phyloP scores from a whole-genome alignment of 1,140 invertebrate genomes.

The Pseudachorutes palmiensis region DNA sequence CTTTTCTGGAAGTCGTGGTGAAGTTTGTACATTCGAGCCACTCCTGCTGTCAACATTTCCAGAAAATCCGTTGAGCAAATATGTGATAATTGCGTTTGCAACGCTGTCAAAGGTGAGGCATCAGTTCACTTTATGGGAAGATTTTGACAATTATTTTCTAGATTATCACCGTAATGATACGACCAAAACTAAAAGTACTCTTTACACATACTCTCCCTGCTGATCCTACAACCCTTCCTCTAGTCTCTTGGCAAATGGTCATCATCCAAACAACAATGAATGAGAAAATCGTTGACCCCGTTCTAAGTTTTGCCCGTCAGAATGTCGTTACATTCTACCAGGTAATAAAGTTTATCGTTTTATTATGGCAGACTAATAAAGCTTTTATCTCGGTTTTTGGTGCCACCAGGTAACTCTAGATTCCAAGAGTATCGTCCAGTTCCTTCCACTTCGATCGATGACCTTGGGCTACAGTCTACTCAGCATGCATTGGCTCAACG shows the following conservation, averaged over 20 bases:
- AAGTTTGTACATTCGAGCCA: conserved; percentile 84
- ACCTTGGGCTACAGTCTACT: conserved; percentile 59
- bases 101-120: conserved; percentile 70
- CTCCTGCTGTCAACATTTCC: conserved; percentile 59
- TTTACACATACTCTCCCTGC: conserved; percentile 54
- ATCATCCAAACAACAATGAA: conserved; percentile 65
- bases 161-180: conserved; percentile 76
- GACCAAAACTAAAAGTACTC: conserved; percentile 62
- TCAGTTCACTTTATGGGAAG: neutral
- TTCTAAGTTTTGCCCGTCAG: conserved; percentile 76
- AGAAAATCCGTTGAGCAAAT: conserved; percentile 61
- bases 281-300: conserved; percentile 65
- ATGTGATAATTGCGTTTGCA: conserved; percentile 79
- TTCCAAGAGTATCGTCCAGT: conserved; percentile 48
- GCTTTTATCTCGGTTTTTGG: conserved; percentile 12
- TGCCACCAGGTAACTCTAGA: conserved; percentile 34
- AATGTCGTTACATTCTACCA: conserved; percentile 73
- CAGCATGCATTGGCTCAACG: conserved; percentile 79
- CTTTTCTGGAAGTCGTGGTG: conserved; percentile 65
- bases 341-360: conserved; percentile 44
- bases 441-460: conserved; percentile 59
- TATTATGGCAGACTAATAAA: neutral
- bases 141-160: conserved; percentile 38
- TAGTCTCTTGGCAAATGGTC: conserved; percentile 86
- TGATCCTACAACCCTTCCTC: conserved; percentile 61